A percentile compares a stretch with the other conserved stretches of the same genome.
These are phyloP conservation scores for Hyles vespertilio DNA, from an alignment of 1,140 invertebrate species.

Conservation along the genomic window DNA sequence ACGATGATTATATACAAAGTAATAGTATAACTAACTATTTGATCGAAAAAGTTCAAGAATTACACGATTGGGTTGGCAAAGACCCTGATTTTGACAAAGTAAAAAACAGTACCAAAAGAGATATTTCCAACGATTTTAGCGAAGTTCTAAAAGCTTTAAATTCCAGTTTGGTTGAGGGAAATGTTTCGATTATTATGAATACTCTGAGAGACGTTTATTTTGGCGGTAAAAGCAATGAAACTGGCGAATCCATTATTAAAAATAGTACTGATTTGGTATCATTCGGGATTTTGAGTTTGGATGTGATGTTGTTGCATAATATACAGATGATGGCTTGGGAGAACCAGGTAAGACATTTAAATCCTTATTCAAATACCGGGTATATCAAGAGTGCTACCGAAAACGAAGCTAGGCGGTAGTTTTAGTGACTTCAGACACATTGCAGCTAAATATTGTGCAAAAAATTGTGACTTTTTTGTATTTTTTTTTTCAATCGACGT, in stretches of 20 bases:
- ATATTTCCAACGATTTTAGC: conserved; percentile 42
- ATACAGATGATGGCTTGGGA: conserved; percentile 77
- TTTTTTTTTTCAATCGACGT: no score
- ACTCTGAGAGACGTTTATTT: conserved; percentile 74
- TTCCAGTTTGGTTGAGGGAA: conserved; percentile 67
- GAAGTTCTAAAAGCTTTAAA: conserved; percentile 61
- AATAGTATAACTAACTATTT: conserved; percentile 64
- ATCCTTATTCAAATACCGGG: no score
- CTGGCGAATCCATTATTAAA: conserved; percentile 47
- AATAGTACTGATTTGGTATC: conserved; percentile 74
- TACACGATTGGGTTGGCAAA: conserved; percentile 71
- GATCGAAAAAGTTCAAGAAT: conserved; percentile 71
- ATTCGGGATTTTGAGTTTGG: conserved; percentile 77
- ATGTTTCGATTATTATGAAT: conserved; percentile 63
- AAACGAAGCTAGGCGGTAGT: no score
- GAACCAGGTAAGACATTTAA: conserved; percentile 52
- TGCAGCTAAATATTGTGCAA: no score
- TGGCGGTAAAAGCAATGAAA: conserved; percentile 42
- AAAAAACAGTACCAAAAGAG: conserved; percentile 26
- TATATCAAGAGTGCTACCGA: no score
- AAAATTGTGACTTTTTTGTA: no score
- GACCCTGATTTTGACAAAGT: conserved; percentile 49
- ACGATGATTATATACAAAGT: conserved; percentile 65
- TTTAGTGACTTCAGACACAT: no score
- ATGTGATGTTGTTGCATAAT: conserved; percentile 78